Conservation (phyloP, 2,888 invertebrate species). For the Andrena trimmerana region DNA sequence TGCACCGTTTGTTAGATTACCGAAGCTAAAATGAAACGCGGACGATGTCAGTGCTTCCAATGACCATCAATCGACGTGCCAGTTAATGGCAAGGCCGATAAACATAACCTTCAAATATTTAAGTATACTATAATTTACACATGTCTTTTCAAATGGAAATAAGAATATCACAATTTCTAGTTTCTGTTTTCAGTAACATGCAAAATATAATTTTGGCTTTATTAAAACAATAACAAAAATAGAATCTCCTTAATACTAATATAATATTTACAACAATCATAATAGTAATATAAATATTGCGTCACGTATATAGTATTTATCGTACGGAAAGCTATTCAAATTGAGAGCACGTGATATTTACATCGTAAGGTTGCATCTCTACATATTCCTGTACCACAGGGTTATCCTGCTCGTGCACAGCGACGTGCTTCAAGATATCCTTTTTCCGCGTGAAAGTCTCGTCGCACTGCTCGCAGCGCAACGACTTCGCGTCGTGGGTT, state of each 20-base stretch:
- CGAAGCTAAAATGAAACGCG: too few relatives aligned
- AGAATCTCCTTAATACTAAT: not conserved
- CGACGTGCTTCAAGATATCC: conserved; percentile 66
- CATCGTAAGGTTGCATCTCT: conserved; percentile 19
- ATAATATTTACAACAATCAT: not conserved
- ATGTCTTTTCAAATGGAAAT: too few relatives aligned
- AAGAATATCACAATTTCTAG: too few relatives aligned
- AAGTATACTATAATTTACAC: too few relatives aligned
- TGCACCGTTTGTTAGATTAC: too few relatives aligned
- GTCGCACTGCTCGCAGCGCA: conserved; percentile 67
- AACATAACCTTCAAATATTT: too few relatives aligned
- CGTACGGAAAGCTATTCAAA: conserved; percentile 20
- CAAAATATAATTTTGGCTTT: not conserved
- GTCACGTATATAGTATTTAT: not conserved
- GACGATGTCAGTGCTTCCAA: too few relatives aligned
- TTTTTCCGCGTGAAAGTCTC: conserved; percentile 64
- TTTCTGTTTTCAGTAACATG: not conserved
- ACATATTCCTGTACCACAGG: conserved; percentile 28
- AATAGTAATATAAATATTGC: not conserved
- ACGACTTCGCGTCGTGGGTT: conserved; percentile 67
- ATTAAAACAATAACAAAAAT: conserved; percentile 6
- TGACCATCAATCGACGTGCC: too few relatives aligned
- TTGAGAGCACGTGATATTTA: conserved; percentile 22
- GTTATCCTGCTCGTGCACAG: conserved; percentile 46
- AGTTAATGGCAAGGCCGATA: too few relatives aligned